Conservation (phyloP, 2,797 vertebrate genomes). For the Crenichthys baileyi region DNA sequence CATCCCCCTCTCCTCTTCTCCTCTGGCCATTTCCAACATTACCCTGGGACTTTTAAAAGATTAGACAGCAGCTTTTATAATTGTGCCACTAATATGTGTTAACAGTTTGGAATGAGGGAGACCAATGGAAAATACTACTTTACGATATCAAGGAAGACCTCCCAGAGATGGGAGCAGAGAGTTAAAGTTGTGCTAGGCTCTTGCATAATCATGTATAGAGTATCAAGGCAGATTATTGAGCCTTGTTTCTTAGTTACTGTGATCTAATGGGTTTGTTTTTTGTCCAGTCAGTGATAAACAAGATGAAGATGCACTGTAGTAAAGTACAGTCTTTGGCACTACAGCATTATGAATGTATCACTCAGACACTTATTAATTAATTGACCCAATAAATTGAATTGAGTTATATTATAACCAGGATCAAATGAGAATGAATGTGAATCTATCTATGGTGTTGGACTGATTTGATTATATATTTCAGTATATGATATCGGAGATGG, state of each 20-base stretch:
- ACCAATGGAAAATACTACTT: conserved; percentile 55
- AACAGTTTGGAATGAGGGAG: conserved; percentile 51
- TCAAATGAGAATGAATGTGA: not conserved
- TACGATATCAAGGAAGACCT: conserved; percentile 37
- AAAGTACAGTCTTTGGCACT: conserved; percentile 7
- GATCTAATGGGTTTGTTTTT: conserved; percentile 25
- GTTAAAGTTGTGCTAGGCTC: conserved; percentile 29
- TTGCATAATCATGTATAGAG: conserved; percentile 35
- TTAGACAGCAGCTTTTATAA: conserved; percentile 73
- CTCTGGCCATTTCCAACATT: conserved; percentile 73
- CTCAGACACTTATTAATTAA: not conserved
- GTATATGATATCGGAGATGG: not conserved
- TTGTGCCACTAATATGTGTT: conserved; percentile 66
- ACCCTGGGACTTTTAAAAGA: conserved; percentile 80
- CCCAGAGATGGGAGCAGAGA: conserved; percentile 24
- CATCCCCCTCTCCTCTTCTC: conserved; percentile 72
- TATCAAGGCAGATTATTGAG: conserved; percentile 48
- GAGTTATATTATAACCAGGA: not conserved
- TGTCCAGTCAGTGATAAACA: conserved; percentile 31
- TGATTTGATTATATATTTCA: not conserved
- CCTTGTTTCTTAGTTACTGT: conserved; percentile 34
- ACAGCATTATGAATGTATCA: not conserved
- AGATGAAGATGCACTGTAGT: conserved; percentile 19
- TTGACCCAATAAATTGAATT: not conserved
- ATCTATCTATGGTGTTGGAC: not conserved